These are phyloP conservation scores for Asteroscopus sphinx DNA, from an alignment of 2,888 invertebrate species.

Conservation along the genomic window DNA sequence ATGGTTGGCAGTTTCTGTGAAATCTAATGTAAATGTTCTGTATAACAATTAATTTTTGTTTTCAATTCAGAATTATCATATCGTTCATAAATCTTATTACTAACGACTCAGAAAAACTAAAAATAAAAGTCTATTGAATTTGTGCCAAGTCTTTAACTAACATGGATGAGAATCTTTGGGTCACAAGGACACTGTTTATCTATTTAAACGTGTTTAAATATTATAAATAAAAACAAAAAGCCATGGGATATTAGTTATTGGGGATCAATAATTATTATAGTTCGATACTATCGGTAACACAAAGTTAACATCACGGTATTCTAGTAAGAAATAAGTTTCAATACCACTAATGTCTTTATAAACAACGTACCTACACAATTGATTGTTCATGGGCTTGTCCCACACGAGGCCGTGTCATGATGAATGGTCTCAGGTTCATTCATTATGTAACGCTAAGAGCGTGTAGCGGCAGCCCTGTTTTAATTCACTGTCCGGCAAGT, in stretches of 20 bases:
- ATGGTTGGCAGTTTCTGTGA: not conserved
- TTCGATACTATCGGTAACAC: too few relatives aligned
- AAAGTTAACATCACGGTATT: too few relatives aligned
- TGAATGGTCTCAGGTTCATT: slow-evolving; percentile 37
- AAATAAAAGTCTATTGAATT: slow-evolving; percentile 65
- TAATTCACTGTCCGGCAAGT: slow-evolving; percentile 10
- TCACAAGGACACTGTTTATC: slow-evolving; percentile 36
- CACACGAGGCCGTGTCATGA: slow-evolving; percentile 23
- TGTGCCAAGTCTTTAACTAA: slow-evolving; percentile 66
- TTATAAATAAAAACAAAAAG: not conserved
- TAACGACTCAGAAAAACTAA: slow-evolving; percentile 36
- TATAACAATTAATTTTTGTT: slow-evolving; percentile 6
- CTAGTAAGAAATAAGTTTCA: slow-evolving; percentile 17
- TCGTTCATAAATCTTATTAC: slow-evolving; percentile 28
- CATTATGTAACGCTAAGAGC: slow-evolving; percentile 22
- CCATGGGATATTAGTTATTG: slow-evolving; percentile 1
- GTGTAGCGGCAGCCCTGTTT: slow-evolving; percentile 15
- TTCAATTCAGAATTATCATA: not conserved
- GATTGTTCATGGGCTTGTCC: slow-evolving; percentile 8
- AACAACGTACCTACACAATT: slow-evolving; percentile 9
- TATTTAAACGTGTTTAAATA: slow-evolving; percentile 6
- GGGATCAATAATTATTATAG: too few relatives aligned
- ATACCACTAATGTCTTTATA: slow-evolving; percentile 34
- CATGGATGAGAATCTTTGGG: slow-evolving; percentile 56
- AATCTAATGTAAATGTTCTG: slow-evolving; percentile 1